Percentiles rank a stretch among this genome's conserved stretches.
phyloP scores from a whole-genome alignment of 2,113 vertebrate genomes.

The Taxidea taxus region DNA sequence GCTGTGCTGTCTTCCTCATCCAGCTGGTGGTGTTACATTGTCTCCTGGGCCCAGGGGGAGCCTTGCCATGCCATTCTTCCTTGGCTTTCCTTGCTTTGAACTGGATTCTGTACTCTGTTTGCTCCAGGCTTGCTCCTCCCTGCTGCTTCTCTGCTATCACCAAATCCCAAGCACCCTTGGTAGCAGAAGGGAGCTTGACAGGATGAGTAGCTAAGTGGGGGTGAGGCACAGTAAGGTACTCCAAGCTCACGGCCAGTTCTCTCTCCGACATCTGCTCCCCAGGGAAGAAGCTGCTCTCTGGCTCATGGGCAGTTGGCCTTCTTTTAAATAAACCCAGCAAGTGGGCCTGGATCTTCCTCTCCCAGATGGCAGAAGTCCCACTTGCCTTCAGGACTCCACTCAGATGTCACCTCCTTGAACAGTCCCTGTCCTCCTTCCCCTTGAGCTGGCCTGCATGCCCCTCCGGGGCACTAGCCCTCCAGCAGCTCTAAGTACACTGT shows the following conservation, averaged over 20 bases:
- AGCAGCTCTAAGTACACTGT: rapidly evolving
- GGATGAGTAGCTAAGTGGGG: conserved; percentile 54
- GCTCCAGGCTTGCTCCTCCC: not conserved
- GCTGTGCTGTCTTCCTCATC: not conserved
- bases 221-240: conserved; percentile 39
- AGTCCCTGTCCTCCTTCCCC: not conserved
- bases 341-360: not conserved
- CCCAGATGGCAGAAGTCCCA: not conserved
- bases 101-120: not conserved
- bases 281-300: conserved; percentile 29
- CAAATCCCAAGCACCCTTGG: not conserved
- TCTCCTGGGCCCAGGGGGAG: too few relatives aligned
- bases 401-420: not conserved
- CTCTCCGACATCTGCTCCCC: not conserved
- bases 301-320: not conserved
- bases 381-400: not conserved
- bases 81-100: not conserved
- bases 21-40: rapidly evolving
- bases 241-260: conserved; percentile 22
- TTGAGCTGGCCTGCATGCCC: not conserved
- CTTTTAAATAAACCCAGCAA: not conserved
- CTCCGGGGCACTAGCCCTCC: not conserved
- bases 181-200: conserved; percentile 40
- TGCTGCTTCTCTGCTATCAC: conserved; percentile 28
- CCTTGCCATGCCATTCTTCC: not conserved